These are phyloP conservation scores for Cordylochernes scorpioides DNA, from an alignment of 2,888 invertebrate species.

Conservation along the genomic window DNA sequence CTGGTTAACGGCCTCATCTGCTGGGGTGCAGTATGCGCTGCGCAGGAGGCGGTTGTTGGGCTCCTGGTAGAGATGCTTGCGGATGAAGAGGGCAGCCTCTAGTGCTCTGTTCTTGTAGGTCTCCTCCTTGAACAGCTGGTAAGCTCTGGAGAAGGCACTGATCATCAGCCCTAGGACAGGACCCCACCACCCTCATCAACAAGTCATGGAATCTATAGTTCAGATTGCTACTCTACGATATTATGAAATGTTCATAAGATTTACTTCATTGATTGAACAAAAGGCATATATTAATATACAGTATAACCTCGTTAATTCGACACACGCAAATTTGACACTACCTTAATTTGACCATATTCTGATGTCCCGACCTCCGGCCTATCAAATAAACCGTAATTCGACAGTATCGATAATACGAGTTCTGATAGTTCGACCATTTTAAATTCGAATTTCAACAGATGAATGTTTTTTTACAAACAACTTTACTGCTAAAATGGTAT, in stretches of 20 bases:
- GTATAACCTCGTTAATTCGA: background rate
- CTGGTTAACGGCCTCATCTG: constrained; percentile 29
- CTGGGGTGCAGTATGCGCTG: constrained; percentile 45
- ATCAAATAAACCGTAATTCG: no score
- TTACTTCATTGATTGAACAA: no score
- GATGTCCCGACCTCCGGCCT: no score
- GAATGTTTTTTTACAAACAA: no score
- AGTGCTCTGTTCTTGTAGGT: constrained; percentile 41
- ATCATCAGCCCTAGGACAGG: constrained; percentile 35
- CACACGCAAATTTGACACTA: background rate
- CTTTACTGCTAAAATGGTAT: no score
- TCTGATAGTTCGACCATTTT: no score
- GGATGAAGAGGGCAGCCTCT: constrained; percentile 45
- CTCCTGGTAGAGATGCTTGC: constrained; percentile 34
- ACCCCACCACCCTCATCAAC: no score
- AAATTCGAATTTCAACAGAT: no score
- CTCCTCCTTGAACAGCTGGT: constrained; percentile 39
- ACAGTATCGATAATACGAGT: no score
- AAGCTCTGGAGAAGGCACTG: constrained; percentile 49
- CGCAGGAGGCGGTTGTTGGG: constrained; percentile 34
- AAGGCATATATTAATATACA: background rate
- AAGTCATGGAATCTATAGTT: no score
- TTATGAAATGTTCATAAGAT: no score
- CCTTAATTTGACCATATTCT: background rate
- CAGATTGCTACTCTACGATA: no score